Base-by-base conservation (phyloP, 1,140 invertebrate species). In the Euglossa dilemma region DNA sequence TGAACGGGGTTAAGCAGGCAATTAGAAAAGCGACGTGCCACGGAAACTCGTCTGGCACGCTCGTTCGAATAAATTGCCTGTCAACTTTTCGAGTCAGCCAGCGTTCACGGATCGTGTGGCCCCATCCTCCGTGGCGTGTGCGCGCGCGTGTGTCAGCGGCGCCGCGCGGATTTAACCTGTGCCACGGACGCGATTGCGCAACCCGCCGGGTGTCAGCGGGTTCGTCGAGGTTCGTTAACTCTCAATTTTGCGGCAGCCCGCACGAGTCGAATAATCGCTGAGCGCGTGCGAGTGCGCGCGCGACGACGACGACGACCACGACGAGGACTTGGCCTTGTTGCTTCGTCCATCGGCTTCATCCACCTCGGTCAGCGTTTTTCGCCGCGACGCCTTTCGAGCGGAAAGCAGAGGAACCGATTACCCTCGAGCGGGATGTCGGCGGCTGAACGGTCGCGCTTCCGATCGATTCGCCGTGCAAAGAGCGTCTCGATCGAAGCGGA, bases 221-320 rank as follows among this genome's bases (percentile, higher is more conserved):
- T 89, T 87, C 87, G 85, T 89, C 84, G 85, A 91, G 90, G 90
- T 92, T 92, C 90, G 90, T 92, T 92, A 92, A 92, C 90, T 91
- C 90, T 92, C 90, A 92, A 91, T 91, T 92, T 92, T 90, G 86
- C 86, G 86, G 86, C 85, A 84, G 76, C 80, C 85, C 85, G 85
- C 86, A 87, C 71, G 79, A 83, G 86, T 80, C 85, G 80, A 87
- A 83, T 66, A 81, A 89, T 88, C 87, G 80, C 66, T 72, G 69
- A 54, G 67, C 77, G 57, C 36, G 56, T 28, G 28, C 36, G 25
- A 16, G 23, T 9, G 59, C 56, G 20, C 56, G 56, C 56, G n/a
- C n/a, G n/a, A n/a, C n/a, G n/a, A n/a, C n/a, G n/a, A n/a, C n/a
- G n/a, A n/a, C n/a, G n/a, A n/a, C n/a, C n/a, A n/a, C n/a, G n/a